Conservation (phyloP, 2,797 vertebrate genomes). For the Poeciliopsis turneri region DNA sequence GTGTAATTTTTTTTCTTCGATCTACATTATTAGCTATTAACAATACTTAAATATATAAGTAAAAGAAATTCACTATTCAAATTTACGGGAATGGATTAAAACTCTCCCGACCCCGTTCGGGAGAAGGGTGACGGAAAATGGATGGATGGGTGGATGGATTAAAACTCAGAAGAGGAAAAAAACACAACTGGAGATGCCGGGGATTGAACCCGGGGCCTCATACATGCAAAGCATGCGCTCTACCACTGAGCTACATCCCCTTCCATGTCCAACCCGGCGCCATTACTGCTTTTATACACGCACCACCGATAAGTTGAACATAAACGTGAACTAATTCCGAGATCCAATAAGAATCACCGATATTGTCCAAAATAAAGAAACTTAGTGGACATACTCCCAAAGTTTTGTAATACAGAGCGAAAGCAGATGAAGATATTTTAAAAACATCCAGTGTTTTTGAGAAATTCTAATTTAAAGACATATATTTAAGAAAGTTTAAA, state of each 20-base stretch:
- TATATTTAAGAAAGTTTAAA: background rate
- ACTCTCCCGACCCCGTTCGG: too few relatives aligned
- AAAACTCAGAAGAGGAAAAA: background rate
- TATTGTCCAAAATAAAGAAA: background rate
- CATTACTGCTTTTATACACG: background rate
- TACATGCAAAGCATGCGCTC: slow-evolving; percentile 62
- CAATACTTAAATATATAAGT: background rate
- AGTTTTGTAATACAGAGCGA: background rate
- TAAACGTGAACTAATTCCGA: background rate
- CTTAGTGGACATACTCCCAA: background rate
- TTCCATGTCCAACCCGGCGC: accelerated
- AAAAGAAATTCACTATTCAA: background rate
- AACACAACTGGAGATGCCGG: slow-evolving; percentile 75
- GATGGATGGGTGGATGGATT: too few relatives aligned
- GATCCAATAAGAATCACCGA: background rate
- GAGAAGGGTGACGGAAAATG: too few relatives aligned
- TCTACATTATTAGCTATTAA: background rate
- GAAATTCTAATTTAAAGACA: background rate
- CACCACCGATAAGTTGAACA: background rate
- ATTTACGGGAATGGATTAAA: background rate
- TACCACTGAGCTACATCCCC: slow-evolving; percentile 67
- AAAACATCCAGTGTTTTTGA: background rate
- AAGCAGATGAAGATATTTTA: background rate
- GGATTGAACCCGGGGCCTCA: slow-evolving; percentile 85
- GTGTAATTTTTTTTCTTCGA: background rate